A percentile compares a stretch with the other conserved stretches of the same genome.
phyloP scores from a whole-genome alignment of 2,113 vertebrate genomes.

The Ciconia maguari region DNA sequence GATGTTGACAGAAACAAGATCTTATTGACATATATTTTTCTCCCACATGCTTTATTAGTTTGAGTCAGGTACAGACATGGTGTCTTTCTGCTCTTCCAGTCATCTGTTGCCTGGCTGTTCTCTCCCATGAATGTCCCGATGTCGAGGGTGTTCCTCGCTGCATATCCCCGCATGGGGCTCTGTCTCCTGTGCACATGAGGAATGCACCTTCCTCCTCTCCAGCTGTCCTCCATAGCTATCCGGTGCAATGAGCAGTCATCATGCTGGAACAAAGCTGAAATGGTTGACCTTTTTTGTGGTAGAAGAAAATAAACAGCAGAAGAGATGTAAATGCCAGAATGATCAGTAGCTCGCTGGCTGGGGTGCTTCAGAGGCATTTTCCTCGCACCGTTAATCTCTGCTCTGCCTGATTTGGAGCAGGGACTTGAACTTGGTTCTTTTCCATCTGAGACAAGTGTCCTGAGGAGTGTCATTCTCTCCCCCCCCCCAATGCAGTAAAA shows the following conservation, averaged over 20 bases:
- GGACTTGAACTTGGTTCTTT: neutral
- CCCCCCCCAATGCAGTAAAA: neutral
- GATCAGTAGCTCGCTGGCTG: neutral
- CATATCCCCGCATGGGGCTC: neutral
- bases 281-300: neutral
- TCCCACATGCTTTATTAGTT: neutral
- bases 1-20: neutral
- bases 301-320: neutral
- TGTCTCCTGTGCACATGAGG: neutral
- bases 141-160: neutral
- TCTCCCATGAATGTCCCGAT: accelerated
- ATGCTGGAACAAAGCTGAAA: neutral
- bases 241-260: neutral
- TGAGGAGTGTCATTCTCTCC: neutral
- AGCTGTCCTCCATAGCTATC: neutral
- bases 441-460: neutral
- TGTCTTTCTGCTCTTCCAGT: neutral
- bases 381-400: neutral
- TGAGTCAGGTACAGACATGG: accelerated
- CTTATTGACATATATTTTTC: neutral
- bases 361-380: neutral
- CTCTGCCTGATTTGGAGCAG: neutral
- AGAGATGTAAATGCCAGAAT: neutral
- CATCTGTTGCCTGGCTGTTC: neutral
- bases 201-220: neutral